phyloP scores from a whole-genome alignment of 2,888 invertebrate species.

The Rambutsinella grinnellia region DNA sequence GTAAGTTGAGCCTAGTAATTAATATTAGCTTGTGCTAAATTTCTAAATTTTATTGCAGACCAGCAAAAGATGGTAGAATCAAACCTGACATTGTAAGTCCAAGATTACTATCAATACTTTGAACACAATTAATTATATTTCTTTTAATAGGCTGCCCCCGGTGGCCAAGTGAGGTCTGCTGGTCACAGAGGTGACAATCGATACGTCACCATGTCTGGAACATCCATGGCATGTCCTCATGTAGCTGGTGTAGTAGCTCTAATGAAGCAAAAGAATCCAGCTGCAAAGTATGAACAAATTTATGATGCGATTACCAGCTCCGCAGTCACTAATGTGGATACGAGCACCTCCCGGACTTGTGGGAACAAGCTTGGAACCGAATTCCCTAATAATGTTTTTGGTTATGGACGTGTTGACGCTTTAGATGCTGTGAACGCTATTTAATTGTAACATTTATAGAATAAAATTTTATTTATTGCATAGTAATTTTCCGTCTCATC shows the following conservation, averaged over 20 bases:
- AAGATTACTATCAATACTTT: background rate
- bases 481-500: no score
- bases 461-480: no score
- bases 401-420: constrained; percentile 28
- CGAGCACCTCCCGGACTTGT: background rate
- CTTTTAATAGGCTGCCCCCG: constrained; percentile 20
- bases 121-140: background rate
- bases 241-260: constrained; percentile 18
- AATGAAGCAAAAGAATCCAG: constrained; percentile 18
- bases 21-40: no score
- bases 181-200: background rate
- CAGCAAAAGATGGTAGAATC: no score
- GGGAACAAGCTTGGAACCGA: background rate
- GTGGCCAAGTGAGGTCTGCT: constrained; percentile 2
- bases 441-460: no score
- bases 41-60: no score
- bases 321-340: constrained; percentile 2
- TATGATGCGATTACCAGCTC: constrained; percentile 5
- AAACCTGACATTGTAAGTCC: background rate
- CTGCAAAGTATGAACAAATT: background rate
- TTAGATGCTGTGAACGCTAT: constrained; percentile 15
- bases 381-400: constrained; percentile 28
- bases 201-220: constrained; percentile 17
- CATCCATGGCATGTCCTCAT: constrained; percentile 25
- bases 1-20: background rate